phyloP scores from a whole-genome alignment of 2,797 vertebrate genomes.

The Mallotus villosus region DNA sequence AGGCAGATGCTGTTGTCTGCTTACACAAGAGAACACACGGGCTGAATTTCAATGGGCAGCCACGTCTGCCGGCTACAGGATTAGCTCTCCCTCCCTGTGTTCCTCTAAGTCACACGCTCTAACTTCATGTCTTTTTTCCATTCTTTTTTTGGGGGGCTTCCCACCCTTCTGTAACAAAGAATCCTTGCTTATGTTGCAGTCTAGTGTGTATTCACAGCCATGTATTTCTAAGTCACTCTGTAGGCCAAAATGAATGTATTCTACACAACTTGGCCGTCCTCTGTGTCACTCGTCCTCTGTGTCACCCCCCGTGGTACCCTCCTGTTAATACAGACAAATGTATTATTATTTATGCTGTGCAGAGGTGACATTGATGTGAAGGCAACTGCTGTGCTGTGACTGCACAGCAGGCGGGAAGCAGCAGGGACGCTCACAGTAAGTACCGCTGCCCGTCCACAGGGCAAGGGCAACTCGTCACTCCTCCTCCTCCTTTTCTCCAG shows the following conservation, averaged over 20 bases:
- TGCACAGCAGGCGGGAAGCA: not conserved
- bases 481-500: not conserved
- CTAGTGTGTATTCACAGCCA: too few relatives aligned
- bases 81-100: not conserved
- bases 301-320: conserved; percentile 2
- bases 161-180: too few relatives aligned
- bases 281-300: not conserved
- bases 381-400: conserved; percentile 11
- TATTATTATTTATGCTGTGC: conserved; percentile 13
- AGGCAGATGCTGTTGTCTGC: conserved; percentile 12
- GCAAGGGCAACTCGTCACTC: conserved; percentile 26
- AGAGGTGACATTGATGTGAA: conserved; percentile 8
- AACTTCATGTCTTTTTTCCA: too few relatives aligned
- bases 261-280: not conserved
- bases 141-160: too few relatives aligned
- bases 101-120: too few relatives aligned
- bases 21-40: conserved; percentile 6
- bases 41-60: conserved; percentile 25
- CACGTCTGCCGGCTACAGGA: not conserved
- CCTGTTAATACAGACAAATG: not conserved
- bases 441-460: conserved; percentile 1
- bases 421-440: not conserved
- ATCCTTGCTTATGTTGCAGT: too few relatives aligned
- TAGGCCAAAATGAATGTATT: not conserved
- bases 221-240: not conserved